Percentiles rank a stretch among this genome's conserved stretches.
phyloP scores from a whole-genome alignment of 2,888 invertebrate genomes.

The Cantharis rufa region DNA sequence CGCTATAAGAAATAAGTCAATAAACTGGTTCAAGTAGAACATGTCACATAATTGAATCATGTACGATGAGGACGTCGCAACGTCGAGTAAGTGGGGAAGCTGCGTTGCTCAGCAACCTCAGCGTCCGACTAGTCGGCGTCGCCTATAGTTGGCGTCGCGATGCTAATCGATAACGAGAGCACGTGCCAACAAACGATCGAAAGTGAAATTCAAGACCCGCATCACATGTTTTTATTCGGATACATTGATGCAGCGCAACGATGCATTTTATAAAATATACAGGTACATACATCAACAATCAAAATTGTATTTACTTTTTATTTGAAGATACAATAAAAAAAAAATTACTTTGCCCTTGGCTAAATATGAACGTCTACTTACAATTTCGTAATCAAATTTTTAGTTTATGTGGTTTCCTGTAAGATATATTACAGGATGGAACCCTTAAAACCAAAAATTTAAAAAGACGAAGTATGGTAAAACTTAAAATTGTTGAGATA shows the following conservation, averaged over 20 bases:
- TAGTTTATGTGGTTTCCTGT: neutral
- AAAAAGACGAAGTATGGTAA: neutral
- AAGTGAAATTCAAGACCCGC: conserved; percentile 33
- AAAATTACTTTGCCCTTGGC: neutral
- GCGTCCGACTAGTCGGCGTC: conserved; percentile 52
- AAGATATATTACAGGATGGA: neutral
- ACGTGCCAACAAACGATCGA: conserved; percentile 43
- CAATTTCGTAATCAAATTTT: neutral
- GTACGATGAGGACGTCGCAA: conserved; percentile 41
- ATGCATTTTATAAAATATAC: neutral
- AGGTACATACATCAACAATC: neutral
- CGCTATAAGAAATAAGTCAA: conserved; percentile 50
- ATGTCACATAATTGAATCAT: conserved; percentile 56
- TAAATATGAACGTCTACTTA: neutral
- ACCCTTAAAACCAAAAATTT: neutral
- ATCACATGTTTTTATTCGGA: conserved; percentile 17
- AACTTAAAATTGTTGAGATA: too few relatives aligned
- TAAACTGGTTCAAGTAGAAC: conserved; percentile 51
- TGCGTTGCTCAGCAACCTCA: conserved; percentile 53
- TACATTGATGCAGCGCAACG: neutral
- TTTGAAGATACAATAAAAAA: neutral
- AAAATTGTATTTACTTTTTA: too few relatives aligned
- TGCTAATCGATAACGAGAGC: conserved; percentile 46
- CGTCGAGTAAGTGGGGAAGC: conserved; percentile 50
- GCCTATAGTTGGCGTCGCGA: conserved; percentile 37